Percentiles rank a stretch among this genome's conserved stretches.
Conservation (phyloP, 2,113 vertebrate genomes). For the Cromileptes altivelis region DNA sequence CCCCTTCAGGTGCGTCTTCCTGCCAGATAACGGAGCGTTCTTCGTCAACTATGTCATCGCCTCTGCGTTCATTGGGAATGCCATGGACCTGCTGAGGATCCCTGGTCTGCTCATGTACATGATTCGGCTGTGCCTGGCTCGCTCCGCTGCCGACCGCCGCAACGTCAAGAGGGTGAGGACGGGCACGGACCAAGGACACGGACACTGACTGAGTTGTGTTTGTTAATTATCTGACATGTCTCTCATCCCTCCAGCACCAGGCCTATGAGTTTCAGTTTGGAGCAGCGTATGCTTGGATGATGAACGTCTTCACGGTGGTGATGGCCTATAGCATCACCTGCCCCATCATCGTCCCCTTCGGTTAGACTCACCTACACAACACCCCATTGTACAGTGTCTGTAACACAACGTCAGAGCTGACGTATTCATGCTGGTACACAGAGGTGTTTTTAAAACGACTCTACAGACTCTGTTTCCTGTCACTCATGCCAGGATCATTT, state of each 20-base stretch:
- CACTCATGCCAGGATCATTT: too few species aligned
- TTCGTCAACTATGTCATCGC: slow-evolving; percentile 99
- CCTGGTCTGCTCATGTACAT: slow-evolving; percentile 99
- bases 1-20: slow-evolving; percentile 92
- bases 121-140: slow-evolving; percentile 96
- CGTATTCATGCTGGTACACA: too few species aligned
- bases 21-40: slow-evolving; percentile 97
- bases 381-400: too few species aligned
- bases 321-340: slow-evolving; percentile 99
- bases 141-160: slow-evolving; percentile 92
- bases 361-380: slow-evolving; percentile 78
- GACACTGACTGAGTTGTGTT: not conserved
- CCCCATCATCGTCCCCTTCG: slow-evolving; percentile 97
- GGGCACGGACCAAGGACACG: rapidly evolving
- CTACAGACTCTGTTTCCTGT: too few species aligned
- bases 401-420: not conserved
- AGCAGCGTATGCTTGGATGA: slow-evolving; percentile 98
- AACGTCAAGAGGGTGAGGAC: slow-evolving; percentile 93
- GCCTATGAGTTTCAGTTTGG: slow-evolving; percentile 99
- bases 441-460: too few species aligned
- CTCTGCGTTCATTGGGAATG: slow-evolving; percentile 97
- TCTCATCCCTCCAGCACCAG: slow-evolving; percentile 88
- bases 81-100: slow-evolving; percentile 97
- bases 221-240: too few species aligned
- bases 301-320: slow-evolving; percentile 98